Evolutionary conservation across 2,113 vertebrate species (phyloP).

Genomic region (Neomonachus schauinslandi): DNA sequence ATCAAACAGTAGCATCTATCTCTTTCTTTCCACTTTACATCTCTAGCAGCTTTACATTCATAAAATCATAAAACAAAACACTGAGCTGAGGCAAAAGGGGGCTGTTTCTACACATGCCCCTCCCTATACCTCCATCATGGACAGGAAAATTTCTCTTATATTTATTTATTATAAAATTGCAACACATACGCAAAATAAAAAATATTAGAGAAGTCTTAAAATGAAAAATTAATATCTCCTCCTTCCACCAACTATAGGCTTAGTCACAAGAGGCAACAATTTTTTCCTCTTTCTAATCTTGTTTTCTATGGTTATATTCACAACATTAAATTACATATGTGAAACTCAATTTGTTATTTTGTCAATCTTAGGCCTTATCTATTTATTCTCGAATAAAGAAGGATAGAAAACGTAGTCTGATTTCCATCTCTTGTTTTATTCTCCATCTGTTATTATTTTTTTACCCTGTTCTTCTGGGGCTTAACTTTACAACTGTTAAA

Average conservation of each 20-base stretch:
- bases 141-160: not conserved
- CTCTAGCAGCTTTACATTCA: not conserved
- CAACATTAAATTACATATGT: not conserved
- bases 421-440: not conserved
- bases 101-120: not conserved
- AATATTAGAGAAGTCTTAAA: not conserved
- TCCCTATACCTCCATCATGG: rapidly evolving
- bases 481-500: not conserved
- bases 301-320: not conserved
- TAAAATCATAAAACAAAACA: not conserved
- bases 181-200: not conserved
- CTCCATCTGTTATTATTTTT: not conserved
- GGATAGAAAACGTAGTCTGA: not conserved
- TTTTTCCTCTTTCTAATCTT: not conserved
- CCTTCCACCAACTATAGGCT: not conserved
- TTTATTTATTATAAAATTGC: not conserved
- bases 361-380: not conserved
- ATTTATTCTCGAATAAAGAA: not conserved
- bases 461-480: not conserved
- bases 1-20: not conserved
- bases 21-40: not conserved
- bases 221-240: not conserved
- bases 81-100: not conserved
- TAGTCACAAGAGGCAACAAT: not conserved
- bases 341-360: not conserved